Base-by-base conservation (phyloP, 2,888 invertebrate species). In the Leptopterna dolabrata region DNA sequence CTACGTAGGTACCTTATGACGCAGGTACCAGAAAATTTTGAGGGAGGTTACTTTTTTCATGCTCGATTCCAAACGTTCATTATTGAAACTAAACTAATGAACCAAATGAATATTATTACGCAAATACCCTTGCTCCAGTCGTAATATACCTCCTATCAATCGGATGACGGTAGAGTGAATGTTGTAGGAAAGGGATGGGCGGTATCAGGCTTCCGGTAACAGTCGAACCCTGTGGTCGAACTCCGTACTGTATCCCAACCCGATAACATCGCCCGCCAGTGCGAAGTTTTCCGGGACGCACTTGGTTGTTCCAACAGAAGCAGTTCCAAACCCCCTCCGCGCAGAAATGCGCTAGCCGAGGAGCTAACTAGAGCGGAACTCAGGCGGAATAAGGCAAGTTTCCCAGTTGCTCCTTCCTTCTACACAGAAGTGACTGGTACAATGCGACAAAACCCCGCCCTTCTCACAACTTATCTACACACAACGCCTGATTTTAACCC, bases 341-440 rank as follows among this genome's bases (percentile, higher is more conserved):
- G 19, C 63, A 51, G 19, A 36, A 41, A 41, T 36, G 76, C 76
- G 78, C 24, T 13, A 19, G 78, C 36, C 24, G 63, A 27, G 63
- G n/a, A 55, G 76, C 76, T 78, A 78, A 78, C 78, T 78, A 45
- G 78, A 78, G 78, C 78, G 78, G 78, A 78, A 78, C 78, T 43
- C 43, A 43, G 24, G 43, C 78, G 41, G 78, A 78, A 78, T 78
- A 78, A 78, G 78, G 78, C 78, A 45, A 78, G 45, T 29, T 76
- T 76, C 36, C 16, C 13, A 6, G 19, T 41, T 36, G 19, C 73
- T 73, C n/a, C 30, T 36, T 30, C 41, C 30, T 36, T 19, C 36
- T 16, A 0, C 36, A n/a, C 7, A 36, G 30, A 13, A 45, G 45
- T 78, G 78, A 78, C 78, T 45, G 45, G 78, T n/a, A 78, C 78